Conservation (phyloP, 2,888 invertebrate species). For the Temnothorax rugatulus region DNA sequence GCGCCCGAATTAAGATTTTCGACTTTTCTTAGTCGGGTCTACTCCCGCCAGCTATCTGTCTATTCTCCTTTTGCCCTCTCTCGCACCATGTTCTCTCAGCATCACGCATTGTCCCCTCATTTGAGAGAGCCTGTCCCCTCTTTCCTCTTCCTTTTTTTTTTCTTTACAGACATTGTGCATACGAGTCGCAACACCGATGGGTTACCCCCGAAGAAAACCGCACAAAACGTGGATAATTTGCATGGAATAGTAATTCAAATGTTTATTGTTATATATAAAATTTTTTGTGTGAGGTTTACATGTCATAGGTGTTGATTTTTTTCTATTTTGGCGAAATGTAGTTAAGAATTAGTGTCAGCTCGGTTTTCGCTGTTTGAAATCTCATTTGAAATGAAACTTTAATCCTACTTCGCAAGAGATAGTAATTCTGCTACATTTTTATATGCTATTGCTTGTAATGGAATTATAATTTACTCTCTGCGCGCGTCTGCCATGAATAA, state of each 20-base stretch:
- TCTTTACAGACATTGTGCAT: conserved; percentile 30
- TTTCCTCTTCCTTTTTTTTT: not conserved
- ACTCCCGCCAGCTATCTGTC: conserved; percentile 46
- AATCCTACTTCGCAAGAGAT: not conserved
- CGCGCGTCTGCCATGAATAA: conserved; percentile 18
- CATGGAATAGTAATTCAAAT: not conserved
- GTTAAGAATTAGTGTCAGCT: not conserved
- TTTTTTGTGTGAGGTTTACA: not conserved
- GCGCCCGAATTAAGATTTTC: conserved; percentile 85
- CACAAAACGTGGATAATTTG: conserved; percentile 52
- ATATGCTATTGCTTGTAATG: conserved; percentile 37
- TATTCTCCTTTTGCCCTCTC: conserved; percentile 50
- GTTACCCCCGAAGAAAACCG: conserved; percentile 34
- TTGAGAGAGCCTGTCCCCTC: conserved; percentile 23
- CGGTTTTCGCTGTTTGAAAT: not conserved
- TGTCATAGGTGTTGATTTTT: not conserved
- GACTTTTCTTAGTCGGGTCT: conserved; percentile 79
- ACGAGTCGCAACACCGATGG: conserved; percentile 52
- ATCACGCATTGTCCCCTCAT: conserved; percentile 44
- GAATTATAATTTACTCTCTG: conserved; percentile 38
- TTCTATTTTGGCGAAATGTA: not conserved
- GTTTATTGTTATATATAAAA: not conserved
- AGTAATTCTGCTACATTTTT: conserved; percentile 35
- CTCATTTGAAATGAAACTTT: not conserved
- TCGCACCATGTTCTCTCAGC: conserved; percentile 43